phyloP scores from a whole-genome alignment of 2,797 vertebrate species.

The Halcyon leucocephala region DNA sequence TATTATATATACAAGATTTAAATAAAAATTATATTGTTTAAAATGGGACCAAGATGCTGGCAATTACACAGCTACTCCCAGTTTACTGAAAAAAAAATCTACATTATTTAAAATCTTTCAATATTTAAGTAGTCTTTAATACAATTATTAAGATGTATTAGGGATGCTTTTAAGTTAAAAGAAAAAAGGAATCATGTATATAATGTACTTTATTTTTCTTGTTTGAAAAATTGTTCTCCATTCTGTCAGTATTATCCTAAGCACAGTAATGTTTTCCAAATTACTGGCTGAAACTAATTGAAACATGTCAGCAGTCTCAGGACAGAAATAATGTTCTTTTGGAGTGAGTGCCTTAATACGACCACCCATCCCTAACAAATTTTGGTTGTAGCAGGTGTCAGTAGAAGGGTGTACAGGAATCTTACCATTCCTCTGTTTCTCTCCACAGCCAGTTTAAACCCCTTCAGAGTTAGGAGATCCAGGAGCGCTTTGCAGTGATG shows the following conservation, averaged over 20 bases:
- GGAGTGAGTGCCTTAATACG: constrained; percentile 72
- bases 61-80: constrained; percentile 68
- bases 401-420: not conserved
- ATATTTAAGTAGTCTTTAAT: constrained; percentile 77
- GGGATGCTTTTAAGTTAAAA: constrained; percentile 71
- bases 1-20: constrained; percentile 78
- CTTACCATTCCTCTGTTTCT: not conserved
- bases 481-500: constrained; percentile 13
- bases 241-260: constrained; percentile 32
- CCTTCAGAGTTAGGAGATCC: not conserved
- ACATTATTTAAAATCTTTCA: constrained; percentile 78
- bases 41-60: constrained; percentile 79
- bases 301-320: constrained; percentile 55
- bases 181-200: constrained; percentile 50
- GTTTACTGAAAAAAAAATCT: constrained; percentile 73
- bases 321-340: constrained; percentile 10
- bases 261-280: constrained; percentile 8
- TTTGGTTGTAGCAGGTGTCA: not conserved
- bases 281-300: constrained; percentile 16
- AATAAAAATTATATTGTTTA: constrained; percentile 79
- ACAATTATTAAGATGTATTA: constrained; percentile 41
- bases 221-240: constrained; percentile 11
- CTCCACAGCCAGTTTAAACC: not conserved
- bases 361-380: not conserved
- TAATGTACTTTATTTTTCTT: constrained; percentile 51